Conservation (phyloP, 2,888 invertebrate genomes). For the Andrena bicolor region DNA sequence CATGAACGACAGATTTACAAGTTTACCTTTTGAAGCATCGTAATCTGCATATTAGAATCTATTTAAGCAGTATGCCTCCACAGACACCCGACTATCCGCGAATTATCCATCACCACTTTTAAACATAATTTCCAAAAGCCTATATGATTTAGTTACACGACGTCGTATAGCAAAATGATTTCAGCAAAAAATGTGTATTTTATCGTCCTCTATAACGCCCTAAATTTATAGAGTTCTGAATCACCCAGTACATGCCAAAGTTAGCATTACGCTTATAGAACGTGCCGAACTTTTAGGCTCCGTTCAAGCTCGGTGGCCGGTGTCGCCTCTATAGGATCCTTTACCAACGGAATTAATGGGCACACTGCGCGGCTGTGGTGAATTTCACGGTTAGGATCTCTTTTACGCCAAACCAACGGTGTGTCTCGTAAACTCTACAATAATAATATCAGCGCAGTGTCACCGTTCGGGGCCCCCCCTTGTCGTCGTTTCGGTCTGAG, state of each 20-base stretch:
- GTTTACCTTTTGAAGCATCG: no score
- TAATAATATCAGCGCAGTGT: constrained; percentile 53
- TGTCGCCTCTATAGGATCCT: not conserved
- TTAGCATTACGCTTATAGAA: not conserved
- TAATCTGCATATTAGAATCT: no score
- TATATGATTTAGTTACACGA: no score
- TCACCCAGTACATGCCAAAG: not conserved
- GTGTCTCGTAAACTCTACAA: constrained; percentile 34
- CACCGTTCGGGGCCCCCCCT: constrained; percentile 17
- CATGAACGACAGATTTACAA: no score
- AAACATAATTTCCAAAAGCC: no score
- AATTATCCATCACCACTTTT: no score
- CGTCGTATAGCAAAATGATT: no score
- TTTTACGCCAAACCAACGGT: constrained; percentile 26
- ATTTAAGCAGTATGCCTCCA: no score
- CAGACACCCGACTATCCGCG: no score
- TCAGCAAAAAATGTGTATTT: no score
- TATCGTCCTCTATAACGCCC: no score
- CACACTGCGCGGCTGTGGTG: not conserved
- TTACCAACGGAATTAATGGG: not conserved
- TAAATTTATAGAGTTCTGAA: not conserved
- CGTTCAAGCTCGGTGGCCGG: not conserved
- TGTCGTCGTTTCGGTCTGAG: constrained; percentile 36
- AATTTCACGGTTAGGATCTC: constrained; percentile 1
- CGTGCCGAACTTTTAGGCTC: no score